Evolutionary conservation across 2,113 vertebrate genomes (phyloP).

Genomic region (Ciconia maguari): DNA sequence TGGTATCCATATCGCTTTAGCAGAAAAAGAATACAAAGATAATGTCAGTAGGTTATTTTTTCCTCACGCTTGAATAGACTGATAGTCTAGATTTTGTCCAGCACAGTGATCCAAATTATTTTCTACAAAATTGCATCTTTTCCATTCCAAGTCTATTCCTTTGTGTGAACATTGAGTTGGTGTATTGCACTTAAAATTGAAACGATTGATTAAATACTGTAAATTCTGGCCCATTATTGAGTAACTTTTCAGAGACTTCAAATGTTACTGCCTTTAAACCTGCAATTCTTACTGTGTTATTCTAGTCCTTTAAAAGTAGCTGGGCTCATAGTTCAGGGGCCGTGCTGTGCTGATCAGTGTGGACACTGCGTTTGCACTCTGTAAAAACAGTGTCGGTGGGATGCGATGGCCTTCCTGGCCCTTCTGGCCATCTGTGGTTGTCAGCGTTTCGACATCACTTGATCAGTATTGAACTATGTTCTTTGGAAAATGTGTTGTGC

Average conservation of each 20-base stretch:
- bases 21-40: conserved; percentile 23
- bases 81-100: conserved; percentile 48
- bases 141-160: background rate
- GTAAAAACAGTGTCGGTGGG: background rate
- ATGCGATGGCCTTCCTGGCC: background rate
- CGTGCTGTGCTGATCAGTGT: background rate
- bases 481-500: background rate
- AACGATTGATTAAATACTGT: conserved; percentile 4
- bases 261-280: background rate
- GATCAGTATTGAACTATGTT: background rate
- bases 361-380: fast-evolving
- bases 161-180: background rate
- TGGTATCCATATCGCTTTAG: background rate
- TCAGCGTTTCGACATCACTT: fast-evolving
- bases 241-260: background rate
- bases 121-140: conserved; percentile 14
- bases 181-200: conserved; percentile 3
- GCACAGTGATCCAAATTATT: conserved; percentile 29
- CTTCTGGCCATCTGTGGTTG: background rate
- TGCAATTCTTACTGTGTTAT: background rate
- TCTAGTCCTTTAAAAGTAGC: background rate
- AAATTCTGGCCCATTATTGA: background rate
- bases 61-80: background rate
- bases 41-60: conserved; percentile 55
- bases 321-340: background rate